phyloP scores from a whole-genome alignment of 2,113 vertebrate species.

The Callionymus lyra region DNA sequence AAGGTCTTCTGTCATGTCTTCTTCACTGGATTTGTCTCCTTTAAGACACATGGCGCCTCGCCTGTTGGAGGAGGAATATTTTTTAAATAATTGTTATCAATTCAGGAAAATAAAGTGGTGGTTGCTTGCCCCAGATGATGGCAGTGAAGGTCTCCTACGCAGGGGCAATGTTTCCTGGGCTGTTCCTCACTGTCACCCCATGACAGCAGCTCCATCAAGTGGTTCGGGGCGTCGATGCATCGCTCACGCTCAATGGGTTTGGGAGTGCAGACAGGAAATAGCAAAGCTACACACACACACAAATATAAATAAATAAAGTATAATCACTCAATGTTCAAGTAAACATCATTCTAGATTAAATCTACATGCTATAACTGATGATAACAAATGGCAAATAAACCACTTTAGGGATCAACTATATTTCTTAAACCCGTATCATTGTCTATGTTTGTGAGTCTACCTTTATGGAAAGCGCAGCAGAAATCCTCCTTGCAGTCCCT shows the following conservation, averaged over 20 bases:
- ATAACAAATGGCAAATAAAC: too few species aligned
- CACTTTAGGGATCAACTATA: too few species aligned
- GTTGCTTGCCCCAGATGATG: conserved; percentile 76
- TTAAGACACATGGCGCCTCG: conserved; percentile 64
- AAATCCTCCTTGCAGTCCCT: conserved; percentile 72
- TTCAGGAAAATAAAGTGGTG: not conserved
- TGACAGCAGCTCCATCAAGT: conserved; percentile 76
- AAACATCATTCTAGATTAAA: too few species aligned
- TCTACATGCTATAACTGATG: too few species aligned
- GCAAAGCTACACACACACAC: conserved; percentile 63
- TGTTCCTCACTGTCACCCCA: conserved; percentile 74
- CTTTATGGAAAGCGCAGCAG: conserved; percentile 85
- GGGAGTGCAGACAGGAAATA: conserved; percentile 82
- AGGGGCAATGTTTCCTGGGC: conserved; percentile 79
- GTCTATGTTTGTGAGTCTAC: conserved; percentile 52
- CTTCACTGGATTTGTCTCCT: conserved; percentile 58
- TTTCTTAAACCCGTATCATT: too few species aligned
- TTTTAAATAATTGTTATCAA: not conserved
- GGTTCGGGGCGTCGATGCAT: conserved; percentile 74
- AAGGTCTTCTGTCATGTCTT: conserved; percentile 53
- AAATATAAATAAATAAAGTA: not conserved
- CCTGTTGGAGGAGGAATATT: conserved; percentile 28
- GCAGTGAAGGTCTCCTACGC: conserved; percentile 77
- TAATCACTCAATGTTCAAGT: too few species aligned
- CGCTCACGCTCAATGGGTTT: conserved; percentile 76